Percentiles rank a stretch among this genome's conserved stretches.
Conservation (phyloP, 2,888 invertebrate species). For the Clanis bilineata region DNA sequence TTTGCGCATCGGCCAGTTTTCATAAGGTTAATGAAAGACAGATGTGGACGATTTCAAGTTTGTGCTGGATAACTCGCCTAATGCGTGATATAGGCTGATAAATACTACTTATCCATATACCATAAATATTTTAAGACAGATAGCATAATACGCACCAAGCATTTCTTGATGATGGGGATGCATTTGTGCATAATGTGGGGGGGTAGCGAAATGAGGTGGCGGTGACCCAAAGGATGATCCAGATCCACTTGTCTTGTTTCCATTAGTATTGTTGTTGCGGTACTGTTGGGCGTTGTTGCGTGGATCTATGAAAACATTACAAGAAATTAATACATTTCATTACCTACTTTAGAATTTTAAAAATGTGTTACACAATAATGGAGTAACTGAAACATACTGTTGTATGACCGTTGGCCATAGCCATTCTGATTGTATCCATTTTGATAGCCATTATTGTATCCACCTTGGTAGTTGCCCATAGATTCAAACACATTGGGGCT, state of each 20-base stretch:
- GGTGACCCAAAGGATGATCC: slow-evolving; percentile 76
- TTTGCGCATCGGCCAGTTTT: too few species aligned
- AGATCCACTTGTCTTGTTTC: slow-evolving; percentile 66
- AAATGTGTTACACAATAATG: neutral
- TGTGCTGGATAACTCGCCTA: too few species aligned
- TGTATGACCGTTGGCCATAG: slow-evolving; percentile 72
- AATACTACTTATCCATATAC: too few species aligned
- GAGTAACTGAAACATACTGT: slow-evolving; percentile 53
- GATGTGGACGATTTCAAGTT: too few species aligned
- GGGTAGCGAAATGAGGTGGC: slow-evolving; percentile 75
- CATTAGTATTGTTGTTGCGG: slow-evolving; percentile 62
- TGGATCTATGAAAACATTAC: slow-evolving; percentile 41
- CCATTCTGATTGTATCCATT: slow-evolving; percentile 74
- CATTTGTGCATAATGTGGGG: slow-evolving; percentile 72
- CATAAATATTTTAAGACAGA: too few species aligned
- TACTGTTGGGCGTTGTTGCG: slow-evolving; percentile 72
- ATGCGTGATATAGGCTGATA: too few species aligned
- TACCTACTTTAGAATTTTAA: too few species aligned
- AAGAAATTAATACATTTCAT: neutral
- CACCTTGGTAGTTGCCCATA: slow-evolving; percentile 81
- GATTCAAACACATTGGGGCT: slow-evolving; percentile 83
- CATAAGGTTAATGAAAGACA: too few species aligned
- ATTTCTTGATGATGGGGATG: slow-evolving; percentile 80
- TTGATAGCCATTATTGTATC: slow-evolving; percentile 78
- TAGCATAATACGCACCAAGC: slow-evolving; percentile 71